phyloP scores from a whole-genome alignment of 2,113 vertebrate species.

The Dolichallabes microphthalmus region DNA sequence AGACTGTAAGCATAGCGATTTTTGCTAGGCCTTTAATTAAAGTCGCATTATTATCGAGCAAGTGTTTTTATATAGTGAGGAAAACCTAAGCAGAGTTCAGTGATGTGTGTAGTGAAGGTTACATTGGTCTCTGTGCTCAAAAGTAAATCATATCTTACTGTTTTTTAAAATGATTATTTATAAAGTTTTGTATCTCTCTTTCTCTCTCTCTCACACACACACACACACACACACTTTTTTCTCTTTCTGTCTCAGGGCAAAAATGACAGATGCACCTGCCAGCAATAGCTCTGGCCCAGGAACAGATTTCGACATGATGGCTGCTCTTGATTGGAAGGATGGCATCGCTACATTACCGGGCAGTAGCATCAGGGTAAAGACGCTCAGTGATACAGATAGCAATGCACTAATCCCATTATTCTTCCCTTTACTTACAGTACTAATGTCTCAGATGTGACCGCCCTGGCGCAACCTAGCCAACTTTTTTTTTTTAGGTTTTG shows the following conservation, averaged over 20 bases:
- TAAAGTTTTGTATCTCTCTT: neutral
- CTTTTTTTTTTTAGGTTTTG: neutral
- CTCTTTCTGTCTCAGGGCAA: conserved; percentile 30
- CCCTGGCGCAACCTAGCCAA: neutral
- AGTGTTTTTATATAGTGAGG: no score
- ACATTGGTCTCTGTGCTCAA: neutral
- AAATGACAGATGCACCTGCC: conserved; percentile 76
- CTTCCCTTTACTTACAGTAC: neutral
- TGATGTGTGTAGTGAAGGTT: no score
- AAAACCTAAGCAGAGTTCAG: neutral
- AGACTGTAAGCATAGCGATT: neutral
- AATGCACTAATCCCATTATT: neutral
- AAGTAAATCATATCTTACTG: neutral
- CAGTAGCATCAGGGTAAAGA: conserved; percentile 88
- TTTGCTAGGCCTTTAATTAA: neutral
- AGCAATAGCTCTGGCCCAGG: conserved; percentile 71
- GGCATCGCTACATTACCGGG: conserved; percentile 94
- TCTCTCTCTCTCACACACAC: neutral
- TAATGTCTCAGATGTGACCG: neutral
- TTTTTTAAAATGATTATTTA: neutral
- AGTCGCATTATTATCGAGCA: neutral
- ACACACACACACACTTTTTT: neutral
- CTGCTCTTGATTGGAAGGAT: conserved; percentile 97
- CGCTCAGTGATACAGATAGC: neutral
- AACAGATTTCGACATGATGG: conserved; percentile 93